phyloP scores from a whole-genome alignment of 37 sponge, comb jelly and placozoan genomes.

The Tethya wilhelma region DNA sequence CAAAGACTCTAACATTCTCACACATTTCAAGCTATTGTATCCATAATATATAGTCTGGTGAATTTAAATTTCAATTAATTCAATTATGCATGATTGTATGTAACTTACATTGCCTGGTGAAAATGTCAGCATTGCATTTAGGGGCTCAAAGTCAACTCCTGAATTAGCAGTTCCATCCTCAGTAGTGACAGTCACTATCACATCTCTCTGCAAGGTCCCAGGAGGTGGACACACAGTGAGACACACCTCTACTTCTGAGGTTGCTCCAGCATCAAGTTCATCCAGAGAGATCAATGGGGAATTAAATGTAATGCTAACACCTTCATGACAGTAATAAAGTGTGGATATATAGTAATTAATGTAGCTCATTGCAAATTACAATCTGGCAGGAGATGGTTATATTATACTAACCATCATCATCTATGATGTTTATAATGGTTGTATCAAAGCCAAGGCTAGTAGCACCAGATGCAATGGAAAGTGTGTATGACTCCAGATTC shows the following conservation, averaged over 20 bases:
- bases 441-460: background rate
- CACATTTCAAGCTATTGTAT: too few relatives aligned
- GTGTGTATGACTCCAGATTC: background rate
- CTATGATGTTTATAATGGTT: background rate
- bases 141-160: background rate
- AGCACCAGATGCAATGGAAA: background rate
- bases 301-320: too few relatives aligned
- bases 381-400: background rate
- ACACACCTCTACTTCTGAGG: background rate
- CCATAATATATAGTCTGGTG: too few relatives aligned
- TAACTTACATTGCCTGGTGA: too few relatives aligned
- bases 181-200: background rate
- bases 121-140: background rate
- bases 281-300: too few relatives aligned
- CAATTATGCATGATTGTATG: too few relatives aligned
- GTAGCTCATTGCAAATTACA: background rate
- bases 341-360: too few relatives aligned
- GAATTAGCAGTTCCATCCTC: background rate
- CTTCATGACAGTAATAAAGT: too few relatives aligned
- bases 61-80: too few relatives aligned
- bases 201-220: background rate
- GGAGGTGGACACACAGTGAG: background rate
- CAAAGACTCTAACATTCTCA: background rate
- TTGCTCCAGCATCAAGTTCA: background rate
- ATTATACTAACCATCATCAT: background rate